phyloP scores from a whole-genome alignment of 2,888 invertebrate genomes.

The Ennomos fuscantarius region DNA sequence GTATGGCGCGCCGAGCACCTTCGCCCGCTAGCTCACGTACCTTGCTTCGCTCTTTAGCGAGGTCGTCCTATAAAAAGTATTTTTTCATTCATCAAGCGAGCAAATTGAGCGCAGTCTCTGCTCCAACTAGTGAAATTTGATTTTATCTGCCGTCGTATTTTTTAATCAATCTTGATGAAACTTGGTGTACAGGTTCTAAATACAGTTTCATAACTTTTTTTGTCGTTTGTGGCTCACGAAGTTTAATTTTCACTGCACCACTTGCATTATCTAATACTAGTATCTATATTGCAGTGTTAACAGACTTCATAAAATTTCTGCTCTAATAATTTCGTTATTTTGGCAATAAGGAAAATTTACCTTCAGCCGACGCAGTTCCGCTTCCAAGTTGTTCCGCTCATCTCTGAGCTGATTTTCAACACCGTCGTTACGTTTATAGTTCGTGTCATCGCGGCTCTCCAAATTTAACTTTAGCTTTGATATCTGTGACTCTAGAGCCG shows the following conservation, averaged over 20 bases:
- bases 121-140: no score
- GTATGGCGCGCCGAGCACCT: slow-evolving; percentile 88
- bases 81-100: no score
- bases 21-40: slow-evolving; percentile 91
- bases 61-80: slow-evolving; percentile 85
- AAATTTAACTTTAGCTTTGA: slow-evolving; percentile 88
- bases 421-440: slow-evolving; percentile 88
- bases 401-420: slow-evolving; percentile 91
- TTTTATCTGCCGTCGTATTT: no score
- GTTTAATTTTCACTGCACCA: background rate
- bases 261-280: background rate
- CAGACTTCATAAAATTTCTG: no score
- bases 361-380: slow-evolving; percentile 89
- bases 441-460: slow-evolving; percentile 86
- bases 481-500: slow-evolving; percentile 88
- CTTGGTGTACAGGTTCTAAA: no score
- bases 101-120: no score
- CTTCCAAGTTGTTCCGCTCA: slow-evolving; percentile 90
- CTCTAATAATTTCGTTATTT: no score
- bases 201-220: no score
- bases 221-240: no score
- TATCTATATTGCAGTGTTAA: no score
- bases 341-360: slow-evolving; percentile 43
- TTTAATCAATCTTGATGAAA: no score
- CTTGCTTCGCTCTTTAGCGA: slow-evolving; percentile 91